Base-by-base conservation (phyloP, 2,797 vertebrate genomes). In the Decapterus maruadsi region DNA sequence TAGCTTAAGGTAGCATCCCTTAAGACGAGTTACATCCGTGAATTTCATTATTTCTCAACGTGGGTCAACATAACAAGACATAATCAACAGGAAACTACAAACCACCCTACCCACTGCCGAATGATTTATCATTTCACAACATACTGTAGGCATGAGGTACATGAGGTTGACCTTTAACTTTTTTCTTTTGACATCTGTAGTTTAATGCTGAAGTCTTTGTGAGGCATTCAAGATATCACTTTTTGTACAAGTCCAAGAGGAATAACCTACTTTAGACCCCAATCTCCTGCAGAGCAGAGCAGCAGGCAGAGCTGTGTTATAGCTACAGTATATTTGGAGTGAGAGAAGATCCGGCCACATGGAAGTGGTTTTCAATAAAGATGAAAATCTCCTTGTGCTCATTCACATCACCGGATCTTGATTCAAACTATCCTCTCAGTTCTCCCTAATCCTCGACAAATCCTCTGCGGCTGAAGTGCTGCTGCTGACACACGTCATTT, bases 371-470 rank as follows among this genome's bases (percentile, higher is more conserved):
- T 70, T 70, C 31, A 55, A 45, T 56, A 6, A 48, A 57, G 26
- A 20, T 6, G 38, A 50, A 58, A 48, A 19, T 29, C 2, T 26
- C n/a, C 53, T 48, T 16, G 20, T 48, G 31, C 26, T 65, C 20
- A 50, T 8, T 58, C n/a, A 65, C 54, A 58, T 65, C 34, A 74
- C 10, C 13, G 12, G 59, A 53, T 51, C 54, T 58, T 36, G 5
- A 58, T 19, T 66, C 45, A 53, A 58, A 43, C n/a, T 45, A 63
- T 17, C 6, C 36, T 46, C 65, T 66, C 43, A 60, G 46, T 19
- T 67, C 13, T 48, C 42, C 17, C 54, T 58, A 64, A 73, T 17
- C 61, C 48, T 58, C n/a, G 38, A 22, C 61, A 57, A 66, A 62
- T 20, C 34, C n/a, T 13, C 40, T 56, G 51, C 29, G 2, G 16